A percentile compares a stretch with the other conserved stretches of the same genome.
Evolutionary conservation across 1,140 invertebrate genomes (phyloP).

Genomic region (Sycophila sp.): DNA sequence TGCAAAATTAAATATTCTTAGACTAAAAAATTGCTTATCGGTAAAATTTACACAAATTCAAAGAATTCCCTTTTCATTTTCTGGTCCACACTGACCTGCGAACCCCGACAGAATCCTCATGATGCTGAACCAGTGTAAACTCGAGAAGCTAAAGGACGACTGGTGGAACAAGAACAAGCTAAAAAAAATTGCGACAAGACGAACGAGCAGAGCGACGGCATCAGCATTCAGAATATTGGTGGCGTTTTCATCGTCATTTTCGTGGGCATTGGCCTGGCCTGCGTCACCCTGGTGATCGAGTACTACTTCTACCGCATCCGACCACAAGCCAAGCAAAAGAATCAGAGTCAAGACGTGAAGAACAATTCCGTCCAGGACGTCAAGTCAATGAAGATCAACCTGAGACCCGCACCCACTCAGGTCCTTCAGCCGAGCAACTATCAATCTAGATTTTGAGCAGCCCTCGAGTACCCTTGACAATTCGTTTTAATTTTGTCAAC

Average conservation of each 20-base stretch:
- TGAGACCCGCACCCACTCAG: constrained; percentile 53
- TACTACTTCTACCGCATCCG: constrained; percentile 93
- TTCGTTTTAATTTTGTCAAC: too few species aligned
- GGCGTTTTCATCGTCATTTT: constrained; percentile 98
- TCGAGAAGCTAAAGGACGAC: constrained; percentile 93
- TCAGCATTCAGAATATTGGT: constrained; percentile 96
- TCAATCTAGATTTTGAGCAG: constrained; percentile 11
- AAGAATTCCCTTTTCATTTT: constrained; percentile 46
- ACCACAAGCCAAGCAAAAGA: constrained; percentile 36
- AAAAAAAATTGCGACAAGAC: constrained; percentile 85
- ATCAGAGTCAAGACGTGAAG: constrained; percentile 22
- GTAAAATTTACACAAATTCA: too few species aligned
- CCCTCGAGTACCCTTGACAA: too few species aligned
- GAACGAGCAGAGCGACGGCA: constrained; percentile 94
- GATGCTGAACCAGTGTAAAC: constrained; percentile 87
- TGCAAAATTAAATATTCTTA: too few species aligned
- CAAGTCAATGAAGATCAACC: constrained; percentile 50
- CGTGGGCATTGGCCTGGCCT: constrained; percentile 90
- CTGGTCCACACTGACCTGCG: too few species aligned
- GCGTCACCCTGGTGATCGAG: constrained; percentile 91
- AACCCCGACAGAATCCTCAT: constrained; percentile 94
- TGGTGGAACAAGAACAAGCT: constrained; percentile 94
- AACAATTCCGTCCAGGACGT: constrained; percentile 28
- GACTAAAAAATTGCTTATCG: too few species aligned
- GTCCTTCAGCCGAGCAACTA: neutral